Evolutionary conservation across 2,797 vertebrate species (phyloP), one percentile per base, ranked within the genome.

Genomic region (Parambassis ranga): DNA sequence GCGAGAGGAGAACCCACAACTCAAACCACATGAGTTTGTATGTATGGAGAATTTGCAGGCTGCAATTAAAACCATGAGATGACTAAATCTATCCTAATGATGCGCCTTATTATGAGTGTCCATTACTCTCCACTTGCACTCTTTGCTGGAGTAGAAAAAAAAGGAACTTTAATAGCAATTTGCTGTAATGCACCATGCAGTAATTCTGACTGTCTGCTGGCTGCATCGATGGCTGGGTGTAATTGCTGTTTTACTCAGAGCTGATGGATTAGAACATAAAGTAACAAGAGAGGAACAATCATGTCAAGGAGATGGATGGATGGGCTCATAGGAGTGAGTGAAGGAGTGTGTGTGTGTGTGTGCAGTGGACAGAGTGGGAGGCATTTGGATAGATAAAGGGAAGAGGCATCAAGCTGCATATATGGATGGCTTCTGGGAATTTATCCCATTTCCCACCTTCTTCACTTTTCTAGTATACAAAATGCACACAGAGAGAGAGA

Each of bases 241-340:
- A 95, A 96, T 93, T 94, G 92, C 90, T 89, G 84, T 93, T 95
- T 95, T 94, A 90, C 89, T 92, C 91, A 92, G 86, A 75, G 81
- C 89, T 89, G 90, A 95, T 91, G 94, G 93, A 96, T 95, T 93
- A 90, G 77, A 92, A 94, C 84, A 90, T 92, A 94, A 95, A 94
- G 89, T 91, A 94, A 94, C 90, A 93, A 93, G 90, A 93, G 90
- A 79, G 89, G 84, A 88, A 92, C 87, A 95, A 93, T 93, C 92
- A 93, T 90, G 87, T 92, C 91, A 93, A 88, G 89, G 91, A 91
- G 83, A 93, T 85, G 81, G 90, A 92, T 90, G 78, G 84, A 85
- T 77, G 52, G 87, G 66, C 70, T 71, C 53, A 71, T 11, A 42
- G 66, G 55, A 77, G 62, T 41, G 50, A 57, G 62, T 57, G 64